These are phyloP conservation scores for Microcebus griseorufus DNA, from an alignment of 2,113 vertebrate genomes.

Conservation along the genomic window DNA sequence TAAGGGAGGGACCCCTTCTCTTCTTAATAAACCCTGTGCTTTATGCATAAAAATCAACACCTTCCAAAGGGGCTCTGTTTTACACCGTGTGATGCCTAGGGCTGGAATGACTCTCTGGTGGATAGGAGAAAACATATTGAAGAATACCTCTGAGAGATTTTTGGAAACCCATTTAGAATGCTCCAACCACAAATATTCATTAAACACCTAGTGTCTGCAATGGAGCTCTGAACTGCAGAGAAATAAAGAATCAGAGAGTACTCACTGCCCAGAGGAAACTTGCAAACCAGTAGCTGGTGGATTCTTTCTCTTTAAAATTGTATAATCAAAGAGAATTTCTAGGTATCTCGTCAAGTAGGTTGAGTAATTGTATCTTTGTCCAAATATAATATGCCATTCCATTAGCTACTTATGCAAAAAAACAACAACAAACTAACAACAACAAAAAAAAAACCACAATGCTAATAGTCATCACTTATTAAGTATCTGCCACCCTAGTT, in stretches of 20 bases:
- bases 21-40: neutral
- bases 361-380: conserved; percentile 5
- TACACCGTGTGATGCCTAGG: neutral
- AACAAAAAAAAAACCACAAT: neutral
- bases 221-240: neutral
- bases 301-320: conserved; percentile 42
- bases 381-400: conserved; percentile 12
- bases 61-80: neutral
- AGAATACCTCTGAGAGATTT: conserved; percentile 17
- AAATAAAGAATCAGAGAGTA: neutral
- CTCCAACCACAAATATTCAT: conserved; percentile 11
- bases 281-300: neutral
- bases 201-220: conserved; percentile 16
- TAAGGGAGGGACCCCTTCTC: neutral
- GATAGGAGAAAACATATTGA: conserved; percentile 4
- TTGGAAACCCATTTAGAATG: conserved; percentile 16
- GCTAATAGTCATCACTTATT: neutral
- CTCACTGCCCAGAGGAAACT: neutral
- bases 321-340: conserved; percentile 45
- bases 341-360: conserved; percentile 7
- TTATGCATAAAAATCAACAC: conserved; percentile 39
- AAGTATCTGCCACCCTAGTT: neutral
- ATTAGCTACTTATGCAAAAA: neutral
- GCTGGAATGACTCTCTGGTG: conserved; percentile 17
- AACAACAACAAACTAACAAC: neutral